A percentile compares a stretch with the other conserved stretches of the same genome.
These are phyloP conservation scores for Tachypleus tridentatus DNA, from an alignment of 1,140 invertebrate genomes.

Conservation along the genomic window DNA sequence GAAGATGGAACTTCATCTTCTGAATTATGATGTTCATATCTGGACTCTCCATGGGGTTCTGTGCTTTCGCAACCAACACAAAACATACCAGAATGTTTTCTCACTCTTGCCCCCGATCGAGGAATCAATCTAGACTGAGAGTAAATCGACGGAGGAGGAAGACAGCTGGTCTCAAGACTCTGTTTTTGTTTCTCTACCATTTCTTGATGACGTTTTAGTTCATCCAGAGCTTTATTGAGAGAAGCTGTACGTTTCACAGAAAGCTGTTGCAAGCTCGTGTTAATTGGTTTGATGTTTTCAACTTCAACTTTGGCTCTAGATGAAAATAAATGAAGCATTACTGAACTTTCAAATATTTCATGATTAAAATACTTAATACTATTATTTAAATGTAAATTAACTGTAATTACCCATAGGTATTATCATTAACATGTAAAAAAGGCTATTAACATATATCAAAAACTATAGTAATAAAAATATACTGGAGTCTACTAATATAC, in stretches of 20 bases:
- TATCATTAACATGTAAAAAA: too few species aligned
- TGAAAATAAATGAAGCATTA: too few species aligned
- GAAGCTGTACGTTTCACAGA: constrained; percentile 48
- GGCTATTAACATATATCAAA: too few species aligned
- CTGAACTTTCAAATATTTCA: too few species aligned
- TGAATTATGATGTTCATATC: constrained; percentile 11
- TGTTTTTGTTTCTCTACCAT: constrained; percentile 34
- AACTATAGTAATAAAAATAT: too few species aligned
- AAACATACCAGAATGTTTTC: not conserved
- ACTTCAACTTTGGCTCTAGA: constrained; percentile 30
- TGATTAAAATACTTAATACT: too few species aligned
- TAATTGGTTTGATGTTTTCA: constrained; percentile 55
- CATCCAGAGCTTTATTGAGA: constrained; percentile 57
- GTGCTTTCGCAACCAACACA: too few species aligned
- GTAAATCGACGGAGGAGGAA: too few species aligned
- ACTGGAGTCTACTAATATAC: too few species aligned
- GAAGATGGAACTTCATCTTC: constrained; percentile 21
- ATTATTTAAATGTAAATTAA: too few species aligned
- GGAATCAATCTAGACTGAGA: not conserved
- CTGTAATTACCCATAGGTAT: too few species aligned
- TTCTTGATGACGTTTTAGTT: constrained; percentile 55
- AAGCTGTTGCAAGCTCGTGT: constrained; percentile 42
- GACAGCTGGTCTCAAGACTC: not conserved
- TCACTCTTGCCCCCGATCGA: constrained; percentile 18
- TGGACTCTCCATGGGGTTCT: too few species aligned